Evolutionary conservation across 2,797 vertebrate species (phyloP).

Genomic region (Sus cebifrons): DNA sequence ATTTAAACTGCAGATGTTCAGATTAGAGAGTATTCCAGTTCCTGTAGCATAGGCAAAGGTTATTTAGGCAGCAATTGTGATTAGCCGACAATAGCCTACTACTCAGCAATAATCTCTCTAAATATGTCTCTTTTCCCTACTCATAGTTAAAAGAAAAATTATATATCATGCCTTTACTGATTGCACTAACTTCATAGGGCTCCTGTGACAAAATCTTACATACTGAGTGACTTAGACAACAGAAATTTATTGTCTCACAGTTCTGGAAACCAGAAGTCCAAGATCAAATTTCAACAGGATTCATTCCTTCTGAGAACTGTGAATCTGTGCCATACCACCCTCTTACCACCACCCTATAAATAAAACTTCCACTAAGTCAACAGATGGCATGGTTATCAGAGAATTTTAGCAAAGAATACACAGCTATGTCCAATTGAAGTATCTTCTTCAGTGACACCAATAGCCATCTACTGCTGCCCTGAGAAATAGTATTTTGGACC

Average conservation of each 20-base stretch:
- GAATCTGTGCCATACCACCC: not conserved
- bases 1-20: conserved; percentile 16
- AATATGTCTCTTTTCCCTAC: not conserved
- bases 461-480: not conserved
- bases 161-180: not conserved
- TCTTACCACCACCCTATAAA: not conserved
- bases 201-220: not conserved
- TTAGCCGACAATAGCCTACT: not conserved
- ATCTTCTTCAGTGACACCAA: not conserved
- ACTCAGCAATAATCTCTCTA: not conserved
- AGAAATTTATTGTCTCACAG: not conserved
- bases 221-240: not conserved
- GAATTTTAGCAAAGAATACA: not conserved
- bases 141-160: conserved; percentile 13
- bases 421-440: not conserved
- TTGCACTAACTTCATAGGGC: not conserved
- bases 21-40: not conserved
- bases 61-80: not conserved
- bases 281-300: not conserved
- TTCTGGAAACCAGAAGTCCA: not conserved
- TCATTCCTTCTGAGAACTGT: not conserved
- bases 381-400: not conserved
- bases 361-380: not conserved
- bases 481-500: not conserved
- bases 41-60: not conserved